Conservation (phyloP, 1,140 invertebrate species). For the Antheraea pernyi region DNA sequence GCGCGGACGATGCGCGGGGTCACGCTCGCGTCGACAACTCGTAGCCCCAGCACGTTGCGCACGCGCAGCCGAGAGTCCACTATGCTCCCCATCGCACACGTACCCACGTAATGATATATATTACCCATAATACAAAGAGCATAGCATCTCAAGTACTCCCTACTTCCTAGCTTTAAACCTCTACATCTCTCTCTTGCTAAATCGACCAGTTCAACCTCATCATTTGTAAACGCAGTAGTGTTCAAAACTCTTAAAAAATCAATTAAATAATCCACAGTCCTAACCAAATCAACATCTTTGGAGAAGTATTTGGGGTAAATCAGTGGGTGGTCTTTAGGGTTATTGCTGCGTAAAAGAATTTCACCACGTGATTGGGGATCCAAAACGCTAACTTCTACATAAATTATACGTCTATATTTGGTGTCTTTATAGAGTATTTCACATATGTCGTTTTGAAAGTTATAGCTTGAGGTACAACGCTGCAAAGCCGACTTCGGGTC, state of each 20-base stretch:
- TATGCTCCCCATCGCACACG: conserved; percentile 12
- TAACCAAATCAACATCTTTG: conserved; percentile 3
- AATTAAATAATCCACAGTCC: neutral
- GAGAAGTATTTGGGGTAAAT: conserved; percentile 1
- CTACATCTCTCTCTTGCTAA: neutral
- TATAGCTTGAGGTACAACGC: conserved; percentile 1
- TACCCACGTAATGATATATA: conserved; percentile 8
- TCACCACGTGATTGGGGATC: neutral
- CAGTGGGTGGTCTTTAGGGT: neutral
- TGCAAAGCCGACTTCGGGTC: neutral
- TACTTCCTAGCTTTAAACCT: neutral
- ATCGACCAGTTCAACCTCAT: neutral
- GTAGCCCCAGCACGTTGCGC: conserved; percentile 6
- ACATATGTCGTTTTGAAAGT: conserved; percentile 11
- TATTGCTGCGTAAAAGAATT: neutral
- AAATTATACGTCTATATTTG: neutral
- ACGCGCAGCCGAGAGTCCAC: conserved; percentile 9
- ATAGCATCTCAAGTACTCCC: conserved; percentile 15
- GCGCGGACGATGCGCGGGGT: conserved; percentile 20
- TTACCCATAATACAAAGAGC: neutral
- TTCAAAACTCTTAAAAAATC: neutral
- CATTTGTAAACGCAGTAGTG: neutral
- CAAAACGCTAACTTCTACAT: neutral
- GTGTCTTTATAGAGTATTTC: conserved; percentile 1
- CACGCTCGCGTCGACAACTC: conserved; percentile 27